Evolutionary conservation across 2,113 vertebrate genomes (phyloP).

Genomic region (Cebus imitator): DNA sequence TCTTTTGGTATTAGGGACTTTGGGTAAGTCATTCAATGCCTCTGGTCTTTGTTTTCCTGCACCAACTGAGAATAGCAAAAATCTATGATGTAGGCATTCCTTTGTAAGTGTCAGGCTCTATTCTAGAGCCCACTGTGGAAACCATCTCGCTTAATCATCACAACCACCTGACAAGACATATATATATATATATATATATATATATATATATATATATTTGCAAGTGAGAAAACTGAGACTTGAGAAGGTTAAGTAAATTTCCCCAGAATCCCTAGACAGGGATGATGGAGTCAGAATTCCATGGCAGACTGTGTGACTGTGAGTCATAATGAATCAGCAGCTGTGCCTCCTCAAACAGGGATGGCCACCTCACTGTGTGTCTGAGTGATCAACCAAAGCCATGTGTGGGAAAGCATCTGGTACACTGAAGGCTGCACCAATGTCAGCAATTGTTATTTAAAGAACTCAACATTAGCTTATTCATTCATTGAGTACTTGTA

Average conservation of each 20-base stretch:
- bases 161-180: not conserved
- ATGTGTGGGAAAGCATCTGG: not conserved
- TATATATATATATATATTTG: not conserved
- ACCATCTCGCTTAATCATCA: not conserved
- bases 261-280: not conserved
- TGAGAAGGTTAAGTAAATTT: not conserved
- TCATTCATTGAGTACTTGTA: not conserved
- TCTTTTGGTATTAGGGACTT: not conserved
- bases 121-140: not conserved
- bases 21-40: not conserved
- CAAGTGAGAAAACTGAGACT: not conserved
- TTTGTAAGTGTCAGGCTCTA: not conserved
- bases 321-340: not conserved
- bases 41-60: not conserved
- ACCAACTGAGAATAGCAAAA: not conserved
- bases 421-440: fast-evolving
- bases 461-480: not conserved
- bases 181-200: too few relatives aligned
- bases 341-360: not conserved
- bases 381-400: not conserved
- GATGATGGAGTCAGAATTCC: not conserved
- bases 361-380: not conserved
- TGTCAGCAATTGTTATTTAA: not conserved
- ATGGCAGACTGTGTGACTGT: not conserved
- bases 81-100: not conserved